These are phyloP conservation scores for Amazonetta brasiliensis DNA, from an alignment of 2,797 vertebrate species.

Conservation along the genomic window DNA sequence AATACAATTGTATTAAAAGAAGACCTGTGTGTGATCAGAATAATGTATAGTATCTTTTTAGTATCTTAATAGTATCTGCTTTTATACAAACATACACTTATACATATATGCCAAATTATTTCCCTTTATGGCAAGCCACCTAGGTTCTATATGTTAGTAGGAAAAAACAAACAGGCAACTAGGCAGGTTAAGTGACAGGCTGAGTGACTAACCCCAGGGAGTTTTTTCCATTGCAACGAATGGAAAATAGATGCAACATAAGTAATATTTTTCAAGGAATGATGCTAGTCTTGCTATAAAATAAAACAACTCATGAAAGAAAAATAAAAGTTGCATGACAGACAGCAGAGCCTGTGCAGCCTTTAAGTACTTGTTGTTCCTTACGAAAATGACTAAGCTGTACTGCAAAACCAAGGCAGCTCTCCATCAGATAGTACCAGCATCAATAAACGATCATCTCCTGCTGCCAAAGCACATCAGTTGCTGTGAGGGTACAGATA, in stretches of 20 bases:
- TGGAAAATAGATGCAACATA: background rate
- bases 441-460: background rate
- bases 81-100: background rate
- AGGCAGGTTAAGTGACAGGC: background rate
- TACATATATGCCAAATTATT: background rate
- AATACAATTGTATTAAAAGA: background rate
- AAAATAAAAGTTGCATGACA: background rate
- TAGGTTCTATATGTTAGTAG: background rate
- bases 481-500: background rate
- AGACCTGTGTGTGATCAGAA: background rate
- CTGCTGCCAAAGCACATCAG: background rate
- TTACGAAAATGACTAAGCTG: background rate
- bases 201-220: background rate
- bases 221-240: background rate
- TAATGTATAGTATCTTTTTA: background rate
- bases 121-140: background rate
- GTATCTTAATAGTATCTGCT: background rate
- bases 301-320: background rate
- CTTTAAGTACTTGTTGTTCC: background rate
- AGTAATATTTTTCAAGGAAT: background rate
- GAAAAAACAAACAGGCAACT: background rate
- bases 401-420: background rate
- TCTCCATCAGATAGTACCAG: background rate
- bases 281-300: background rate
- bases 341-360: background rate